A percentile compares a stretch with the other conserved stretches of the same genome.
Evolutionary conservation across 2,113 vertebrate species (phyloP).

Genomic region (Oceanites oceanicus): DNA sequence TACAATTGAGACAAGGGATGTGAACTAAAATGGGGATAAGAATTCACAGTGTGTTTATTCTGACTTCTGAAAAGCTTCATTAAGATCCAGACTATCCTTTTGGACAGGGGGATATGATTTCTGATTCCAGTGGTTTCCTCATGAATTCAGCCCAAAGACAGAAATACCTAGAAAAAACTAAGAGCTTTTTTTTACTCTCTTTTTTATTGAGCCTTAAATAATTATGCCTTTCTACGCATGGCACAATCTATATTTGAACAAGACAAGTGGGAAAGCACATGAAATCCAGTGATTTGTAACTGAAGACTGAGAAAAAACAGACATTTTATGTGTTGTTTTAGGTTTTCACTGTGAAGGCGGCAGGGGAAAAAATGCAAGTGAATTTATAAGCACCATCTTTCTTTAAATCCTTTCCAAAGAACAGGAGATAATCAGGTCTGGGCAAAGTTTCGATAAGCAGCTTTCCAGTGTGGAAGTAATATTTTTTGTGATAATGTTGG

Average conservation of each 20-base stretch:
- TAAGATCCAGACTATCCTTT: not conserved
- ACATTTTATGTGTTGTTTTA: not conserved
- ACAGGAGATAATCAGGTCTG: not conserved
- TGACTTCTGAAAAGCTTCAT: not conserved
- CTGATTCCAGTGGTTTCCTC: not conserved
- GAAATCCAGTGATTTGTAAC: slow-evolving; percentile 1
- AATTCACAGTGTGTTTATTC: not conserved
- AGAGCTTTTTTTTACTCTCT: not conserved
- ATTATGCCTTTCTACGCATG: not conserved
- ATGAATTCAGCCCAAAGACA: not conserved
- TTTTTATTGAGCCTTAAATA: not conserved
- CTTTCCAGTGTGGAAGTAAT: not conserved
- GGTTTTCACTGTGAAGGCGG: not conserved
- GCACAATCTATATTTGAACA: slow-evolving; percentile 1
- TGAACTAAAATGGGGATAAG: not conserved
- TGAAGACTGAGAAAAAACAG: not conserved
- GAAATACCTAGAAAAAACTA: not conserved
- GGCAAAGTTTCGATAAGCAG: not conserved
- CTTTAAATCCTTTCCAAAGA: not conserved
- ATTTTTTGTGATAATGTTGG: not conserved
- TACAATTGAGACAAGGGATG: not conserved
- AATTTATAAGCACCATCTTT: not conserved
- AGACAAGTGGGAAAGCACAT: not conserved
- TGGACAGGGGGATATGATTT: not conserved
- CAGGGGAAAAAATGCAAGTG: not conserved